Evolutionary conservation across 2,113 vertebrate genomes (phyloP), one percentile per base, ranked within the genome.

Genomic region (Ursus arctos): DNA sequence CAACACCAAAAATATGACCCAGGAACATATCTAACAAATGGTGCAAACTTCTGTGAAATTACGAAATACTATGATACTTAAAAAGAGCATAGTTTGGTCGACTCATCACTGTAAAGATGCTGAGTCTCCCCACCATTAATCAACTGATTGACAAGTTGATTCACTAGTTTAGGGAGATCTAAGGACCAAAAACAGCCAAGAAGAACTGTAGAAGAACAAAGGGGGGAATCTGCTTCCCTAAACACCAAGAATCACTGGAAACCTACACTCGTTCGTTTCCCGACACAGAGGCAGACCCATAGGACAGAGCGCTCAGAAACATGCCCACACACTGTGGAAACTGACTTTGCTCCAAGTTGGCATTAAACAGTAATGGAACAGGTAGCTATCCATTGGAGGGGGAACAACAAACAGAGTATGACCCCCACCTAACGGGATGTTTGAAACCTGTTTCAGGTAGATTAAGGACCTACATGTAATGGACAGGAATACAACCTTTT

Each of bases 111-210:
- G 40, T 36, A 40, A 36, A 24, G 59, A 59, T 8, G 7, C 49
- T 43, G 55, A 71, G 16, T 91, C n/a, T 85, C 33, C 26, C 4
- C 43, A 49, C 3, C 51, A 31, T 2, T 28, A 59, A 69, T 15
- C 8, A n/a, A 47, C 0, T 31, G 33, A 51, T 0, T 24, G 6
- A 13, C 33, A 21, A 33, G 24, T 6, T 15, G 49, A 36, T 1
- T 67, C 28, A 53, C 1, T 43, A 16, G 53, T 61, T 88, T 88
- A 88, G 2, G 47, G n/a, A 21, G 21, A 84, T 15, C 7, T 53
- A 84, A 67, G 72, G 19, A 28, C 47, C 76, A 53, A 59, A 28
- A 43, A 18, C 31, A 28, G 57, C 71, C 9, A 28, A 81, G 57
- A 55, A 24, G 12, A 59, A 43, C 8, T 47, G 49, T 28, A 49